These are phyloP conservation scores for Heterodera filipjevi DNA, from an alignment of 2,888 invertebrate species.

Conservation along the genomic window DNA sequence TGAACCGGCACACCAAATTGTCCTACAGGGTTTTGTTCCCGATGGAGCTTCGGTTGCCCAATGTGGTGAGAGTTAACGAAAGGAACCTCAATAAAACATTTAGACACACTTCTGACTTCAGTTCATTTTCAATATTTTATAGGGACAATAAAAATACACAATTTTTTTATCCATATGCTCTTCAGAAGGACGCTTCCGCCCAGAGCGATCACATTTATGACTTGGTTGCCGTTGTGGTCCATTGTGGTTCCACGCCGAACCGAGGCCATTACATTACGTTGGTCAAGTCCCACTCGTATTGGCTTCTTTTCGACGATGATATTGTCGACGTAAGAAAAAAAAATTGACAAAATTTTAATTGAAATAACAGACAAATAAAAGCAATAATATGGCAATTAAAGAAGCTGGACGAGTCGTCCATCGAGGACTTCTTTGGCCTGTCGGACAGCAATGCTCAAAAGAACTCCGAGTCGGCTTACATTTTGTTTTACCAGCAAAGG, in stretches of 20 bases:
- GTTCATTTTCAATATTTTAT: too few species aligned
- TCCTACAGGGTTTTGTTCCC: slow-evolving; percentile 99
- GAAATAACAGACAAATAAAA: too few species aligned
- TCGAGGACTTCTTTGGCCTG: slow-evolving; percentile 99
- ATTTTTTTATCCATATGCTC: too few species aligned
- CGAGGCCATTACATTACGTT: slow-evolving; percentile 99
- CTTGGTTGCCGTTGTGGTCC: slow-evolving; percentile 97
- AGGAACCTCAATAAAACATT: not conserved
- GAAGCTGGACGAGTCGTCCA: slow-evolving; percentile 98
- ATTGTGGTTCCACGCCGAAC: slow-evolving; percentile 98
- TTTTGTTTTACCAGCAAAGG: slow-evolving; percentile 86
- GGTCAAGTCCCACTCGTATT: slow-evolving; percentile 98
- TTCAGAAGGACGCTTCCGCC: slow-evolving; percentile 92
- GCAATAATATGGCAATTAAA: slow-evolving; percentile 67
- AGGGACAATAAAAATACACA: too few species aligned
- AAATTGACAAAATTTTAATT: not conserved
- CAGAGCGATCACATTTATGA: slow-evolving; percentile 98
- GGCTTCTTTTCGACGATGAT: slow-evolving; percentile 99
- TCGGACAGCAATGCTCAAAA: slow-evolving; percentile 81
- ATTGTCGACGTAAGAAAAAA: slow-evolving; percentile 89
- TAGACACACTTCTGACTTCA: too few species aligned
- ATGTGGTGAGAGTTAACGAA: slow-evolving; percentile 76
- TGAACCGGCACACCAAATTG: slow-evolving; percentile 96
- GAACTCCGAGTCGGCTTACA: slow-evolving; percentile 98
- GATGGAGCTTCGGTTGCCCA: slow-evolving; percentile 91